A percentile compares a stretch with the other conserved stretches of the same genome.
phyloP scores from a whole-genome alignment of 92 coral and sea anemone genomes.

The Phenganax stokvisi region DNA sequence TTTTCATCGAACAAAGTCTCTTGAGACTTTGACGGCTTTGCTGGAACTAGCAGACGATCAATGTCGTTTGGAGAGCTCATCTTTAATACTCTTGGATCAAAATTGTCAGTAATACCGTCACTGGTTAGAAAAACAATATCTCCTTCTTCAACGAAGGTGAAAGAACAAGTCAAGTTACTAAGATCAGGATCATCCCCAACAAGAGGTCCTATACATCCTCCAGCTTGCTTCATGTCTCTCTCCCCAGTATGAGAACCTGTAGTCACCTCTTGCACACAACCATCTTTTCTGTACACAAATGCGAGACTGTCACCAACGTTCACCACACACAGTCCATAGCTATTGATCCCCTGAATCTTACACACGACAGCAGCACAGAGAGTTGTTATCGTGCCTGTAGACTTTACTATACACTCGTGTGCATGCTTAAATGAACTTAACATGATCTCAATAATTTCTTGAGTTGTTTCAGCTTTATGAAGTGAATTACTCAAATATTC shows the following conservation, averaged over 20 bases:
- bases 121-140: constrained; percentile 93
- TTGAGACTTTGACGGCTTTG: not conserved
- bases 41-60: not conserved
- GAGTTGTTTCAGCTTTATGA: constrained; percentile 64
- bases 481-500: constrained; percentile 65
- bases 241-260: constrained; percentile 77
- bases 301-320: constrained; percentile 95
- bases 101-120: constrained; percentile 95
- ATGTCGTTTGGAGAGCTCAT: constrained; percentile 3
- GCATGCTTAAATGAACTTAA: constrained; percentile 71
- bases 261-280: constrained; percentile 76
- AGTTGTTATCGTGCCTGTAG: constrained; percentile 84
- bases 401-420: constrained; percentile 65
- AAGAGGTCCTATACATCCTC: constrained; percentile 93
- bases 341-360: constrained; percentile 61
- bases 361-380: constrained; percentile 86
- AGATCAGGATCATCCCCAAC: constrained; percentile 96
- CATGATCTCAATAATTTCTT: constrained; percentile 57
- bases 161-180: constrained; percentile 80
- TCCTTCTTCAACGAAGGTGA: constrained; percentile 66
- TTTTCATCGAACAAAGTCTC: not conserved
- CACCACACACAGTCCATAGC: constrained; percentile 83
- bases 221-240: constrained; percentile 92
- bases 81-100: constrained; percentile 70
- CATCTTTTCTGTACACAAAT: constrained; percentile 63